Evolutionary conservation across 2,888 invertebrate genomes (phyloP).

Genomic region (Sympetrum striolatum): DNA sequence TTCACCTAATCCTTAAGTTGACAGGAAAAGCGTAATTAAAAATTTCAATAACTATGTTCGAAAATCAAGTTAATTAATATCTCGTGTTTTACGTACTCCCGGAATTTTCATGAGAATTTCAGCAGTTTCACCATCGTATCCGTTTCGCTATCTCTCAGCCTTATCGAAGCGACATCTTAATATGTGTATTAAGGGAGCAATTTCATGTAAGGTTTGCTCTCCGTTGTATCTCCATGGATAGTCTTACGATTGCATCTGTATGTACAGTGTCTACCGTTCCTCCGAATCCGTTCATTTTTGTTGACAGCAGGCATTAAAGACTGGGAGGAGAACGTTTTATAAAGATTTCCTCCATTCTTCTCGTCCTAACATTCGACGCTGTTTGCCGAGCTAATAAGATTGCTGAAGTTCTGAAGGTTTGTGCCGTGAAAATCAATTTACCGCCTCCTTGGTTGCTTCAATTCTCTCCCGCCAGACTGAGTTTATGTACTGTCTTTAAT

Average conservation of each 20-base stretch:
- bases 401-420: constrained; percentile 36
- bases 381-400: constrained; percentile 36
- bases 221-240: no score
- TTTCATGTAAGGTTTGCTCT: no score
- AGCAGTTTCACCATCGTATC: no score
- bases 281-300: constrained; percentile 9
- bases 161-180: no score
- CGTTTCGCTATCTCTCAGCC: no score
- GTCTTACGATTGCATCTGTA: neutral
- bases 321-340: neutral
- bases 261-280: neutral
- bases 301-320: constrained; percentile 29
- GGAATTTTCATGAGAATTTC: no score
- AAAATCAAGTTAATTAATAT: no score
- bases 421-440: constrained; percentile 38
- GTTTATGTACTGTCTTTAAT: constrained; percentile 24
- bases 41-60: no score
- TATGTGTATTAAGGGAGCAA: no score
- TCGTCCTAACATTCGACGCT: constrained; percentile 7
- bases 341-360: constrained; percentile 16
- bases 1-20: no score
- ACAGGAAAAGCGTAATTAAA: no score
- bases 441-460: constrained; percentile 25
- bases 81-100: no score
- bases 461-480: constrained; percentile 5